Percentiles rank a stretch among this genome's conserved stretches.
Evolutionary conservation across 2,113 vertebrate species (phyloP).

Genomic region (Thryonomys swinderianus): DNA sequence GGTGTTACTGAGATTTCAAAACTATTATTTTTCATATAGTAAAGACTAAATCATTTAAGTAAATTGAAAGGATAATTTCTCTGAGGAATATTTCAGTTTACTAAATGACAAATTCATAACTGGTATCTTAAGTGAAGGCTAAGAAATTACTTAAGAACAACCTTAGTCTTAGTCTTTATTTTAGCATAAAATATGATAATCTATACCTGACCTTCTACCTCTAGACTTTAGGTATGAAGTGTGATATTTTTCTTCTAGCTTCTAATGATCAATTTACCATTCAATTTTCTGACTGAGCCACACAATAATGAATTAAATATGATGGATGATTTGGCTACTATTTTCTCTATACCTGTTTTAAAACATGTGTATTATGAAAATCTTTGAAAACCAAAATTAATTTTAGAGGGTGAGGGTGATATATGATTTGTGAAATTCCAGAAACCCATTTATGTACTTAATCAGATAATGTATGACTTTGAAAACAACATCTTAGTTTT

Average conservation of each 20-base stretch:
- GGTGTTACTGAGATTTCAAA: background rate
- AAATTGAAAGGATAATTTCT: background rate
- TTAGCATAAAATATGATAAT: background rate
- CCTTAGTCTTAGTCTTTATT: background rate
- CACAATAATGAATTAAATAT: background rate
- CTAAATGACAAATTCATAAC: background rate
- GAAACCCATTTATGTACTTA: background rate
- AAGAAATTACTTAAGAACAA: background rate
- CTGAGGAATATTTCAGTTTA: background rate
- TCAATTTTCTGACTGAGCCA: background rate
- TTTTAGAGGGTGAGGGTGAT: background rate
- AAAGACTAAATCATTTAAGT: background rate
- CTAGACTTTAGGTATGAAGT: background rate
- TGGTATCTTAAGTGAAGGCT: background rate
- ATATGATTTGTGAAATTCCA: background rate
- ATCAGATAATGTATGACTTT: background rate
- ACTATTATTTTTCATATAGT: background rate
- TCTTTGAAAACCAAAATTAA: background rate
- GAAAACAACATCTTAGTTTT: conserved; percentile 26
- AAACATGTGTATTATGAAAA: background rate
- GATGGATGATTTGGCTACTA: fast-evolving
- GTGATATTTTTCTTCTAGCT: background rate
- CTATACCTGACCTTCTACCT: too few species aligned
- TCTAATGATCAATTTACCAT: background rate
- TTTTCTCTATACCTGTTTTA: background rate